phyloP scores from a whole-genome alignment of 2,113 vertebrate genomes.

The Dendrocopos noguchii region DNA sequence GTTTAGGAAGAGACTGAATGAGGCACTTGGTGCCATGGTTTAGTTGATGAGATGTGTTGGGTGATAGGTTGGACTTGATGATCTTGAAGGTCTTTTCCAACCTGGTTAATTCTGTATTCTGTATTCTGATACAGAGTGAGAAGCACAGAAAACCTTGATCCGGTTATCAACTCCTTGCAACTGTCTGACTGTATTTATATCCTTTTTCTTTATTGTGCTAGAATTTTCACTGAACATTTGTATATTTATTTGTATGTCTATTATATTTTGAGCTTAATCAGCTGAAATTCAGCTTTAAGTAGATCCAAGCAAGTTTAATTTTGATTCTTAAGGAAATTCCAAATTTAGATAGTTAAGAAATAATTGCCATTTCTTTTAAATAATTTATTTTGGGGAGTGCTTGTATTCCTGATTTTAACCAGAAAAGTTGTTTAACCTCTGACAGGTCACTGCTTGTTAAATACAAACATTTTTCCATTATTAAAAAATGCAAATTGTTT shows the following conservation, averaged over 20 bases:
- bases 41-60: too few species aligned
- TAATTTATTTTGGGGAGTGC: neutral
- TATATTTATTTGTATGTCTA: neutral
- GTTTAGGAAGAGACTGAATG: too few species aligned
- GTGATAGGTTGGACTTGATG: too few species aligned
- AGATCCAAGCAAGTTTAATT: neutral
- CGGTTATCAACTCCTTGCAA: too few species aligned
- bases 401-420: neutral
- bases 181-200: neutral
- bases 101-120: too few species aligned
- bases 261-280: neutral
- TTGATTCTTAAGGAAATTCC: neutral
- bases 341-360: neutral
- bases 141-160: too few species aligned
- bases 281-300: neutral
- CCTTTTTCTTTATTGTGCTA: neutral
- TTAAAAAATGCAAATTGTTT: neutral
- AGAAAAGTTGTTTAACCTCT: neutral
- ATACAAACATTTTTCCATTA: neutral
- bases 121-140: too few species aligned
- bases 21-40: too few species aligned
- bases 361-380: neutral
- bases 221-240: neutral
- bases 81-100: too few species aligned
- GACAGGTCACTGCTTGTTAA: neutral